phyloP scores from a whole-genome alignment of 2,888 invertebrate genomes.

The Athalia circularis region DNA sequence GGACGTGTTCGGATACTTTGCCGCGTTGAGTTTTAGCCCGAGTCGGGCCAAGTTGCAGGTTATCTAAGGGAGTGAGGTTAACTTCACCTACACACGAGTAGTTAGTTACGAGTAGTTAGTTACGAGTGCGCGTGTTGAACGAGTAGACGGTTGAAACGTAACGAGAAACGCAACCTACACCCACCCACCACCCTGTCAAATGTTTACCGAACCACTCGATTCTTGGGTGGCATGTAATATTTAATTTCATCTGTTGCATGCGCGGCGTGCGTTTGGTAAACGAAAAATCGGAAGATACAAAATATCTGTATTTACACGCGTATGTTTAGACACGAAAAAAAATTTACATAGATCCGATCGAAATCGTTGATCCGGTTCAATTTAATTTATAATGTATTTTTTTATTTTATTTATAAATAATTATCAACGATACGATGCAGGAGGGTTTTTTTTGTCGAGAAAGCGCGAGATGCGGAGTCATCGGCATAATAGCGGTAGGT shows the following conservation, averaged over 20 bases:
- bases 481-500: too few relatives aligned
- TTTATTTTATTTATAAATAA: too few relatives aligned
- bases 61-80: background rate
- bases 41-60: background rate
- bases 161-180: background rate
- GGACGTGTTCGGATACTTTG: too few relatives aligned
- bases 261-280: background rate
- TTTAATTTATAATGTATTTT: too few relatives aligned
- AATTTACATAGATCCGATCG: too few relatives aligned
- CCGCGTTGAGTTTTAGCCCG: too few relatives aligned
- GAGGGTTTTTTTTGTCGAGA: too few relatives aligned
- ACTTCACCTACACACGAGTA: background rate
- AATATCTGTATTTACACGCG: background rate
- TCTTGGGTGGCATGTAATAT: constrained; percentile 37
- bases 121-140: constrained; percentile 26
- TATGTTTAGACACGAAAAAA: background rate
- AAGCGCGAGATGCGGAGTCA: too few relatives aligned
- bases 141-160: background rate
- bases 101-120: constrained; percentile 13
- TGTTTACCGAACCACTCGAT: constrained; percentile 18
- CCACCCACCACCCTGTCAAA: background rate
- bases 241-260: background rate
- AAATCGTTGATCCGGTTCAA: background rate
- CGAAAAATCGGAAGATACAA: background rate
- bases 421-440: too few relatives aligned